Conservation (phyloP, 2,113 vertebrate species). For the Sphyrna mokarran region DNA sequence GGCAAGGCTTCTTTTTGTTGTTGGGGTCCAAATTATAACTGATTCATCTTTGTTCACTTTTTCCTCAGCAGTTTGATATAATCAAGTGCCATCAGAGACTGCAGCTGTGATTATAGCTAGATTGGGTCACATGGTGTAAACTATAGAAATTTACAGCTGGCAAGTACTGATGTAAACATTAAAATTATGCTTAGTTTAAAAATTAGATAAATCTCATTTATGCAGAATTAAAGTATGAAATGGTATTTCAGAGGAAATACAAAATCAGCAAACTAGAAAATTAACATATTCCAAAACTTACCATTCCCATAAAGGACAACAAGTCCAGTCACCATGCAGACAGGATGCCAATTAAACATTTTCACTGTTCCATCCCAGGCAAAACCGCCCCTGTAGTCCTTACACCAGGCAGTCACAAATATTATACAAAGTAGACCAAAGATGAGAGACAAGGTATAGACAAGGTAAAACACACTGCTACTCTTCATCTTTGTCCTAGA, state of each 20-base stretch:
- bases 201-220: neutral
- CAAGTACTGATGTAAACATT: neutral
- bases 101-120: neutral
- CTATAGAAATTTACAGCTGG: neutral
- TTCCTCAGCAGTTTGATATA: neutral
- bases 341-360: constrained; percentile 88
- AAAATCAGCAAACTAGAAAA: neutral
- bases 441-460: constrained; percentile 53
- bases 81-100: neutral
- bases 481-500: constrained; percentile 53
- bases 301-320: constrained; percentile 79
- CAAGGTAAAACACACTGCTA: constrained; percentile 54
- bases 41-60: neutral
- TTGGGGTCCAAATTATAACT: neutral
- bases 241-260: neutral
- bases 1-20: neutral
- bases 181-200: neutral
- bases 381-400: constrained; percentile 68
- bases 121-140: neutral
- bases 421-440: constrained; percentile 66
- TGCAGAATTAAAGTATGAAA: neutral
- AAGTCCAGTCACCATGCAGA: constrained; percentile 78
- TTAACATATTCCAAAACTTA: constrained; percentile 49
- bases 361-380: constrained; percentile 61
- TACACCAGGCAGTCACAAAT: constrained; percentile 66